These are phyloP conservation scores for Kuschelorhynchus macadamiae DNA, from an alignment of 2,888 invertebrate species.

Conservation along the genomic window DNA sequence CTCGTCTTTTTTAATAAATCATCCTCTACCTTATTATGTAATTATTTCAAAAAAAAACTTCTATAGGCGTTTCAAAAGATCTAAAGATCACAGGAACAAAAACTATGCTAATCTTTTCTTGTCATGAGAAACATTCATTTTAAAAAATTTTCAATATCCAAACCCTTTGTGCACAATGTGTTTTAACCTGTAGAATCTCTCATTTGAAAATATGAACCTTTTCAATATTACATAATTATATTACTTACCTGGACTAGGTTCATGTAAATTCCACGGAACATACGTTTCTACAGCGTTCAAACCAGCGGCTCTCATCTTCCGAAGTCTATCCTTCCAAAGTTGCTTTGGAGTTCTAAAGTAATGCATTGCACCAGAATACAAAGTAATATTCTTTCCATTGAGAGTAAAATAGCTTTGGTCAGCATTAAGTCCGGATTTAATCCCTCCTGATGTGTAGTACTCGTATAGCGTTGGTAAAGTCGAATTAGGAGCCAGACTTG, in stretches of 20 bases:
- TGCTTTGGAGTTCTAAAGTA: slow-evolving; percentile 86
- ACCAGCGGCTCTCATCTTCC: slow-evolving; percentile 85
- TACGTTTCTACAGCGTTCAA: slow-evolving; percentile 88
- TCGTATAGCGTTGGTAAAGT: slow-evolving; percentile 66
- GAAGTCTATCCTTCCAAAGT: slow-evolving; percentile 85
- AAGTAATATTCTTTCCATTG: slow-evolving; percentile 66
- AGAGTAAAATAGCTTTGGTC: slow-evolving; percentile 63
- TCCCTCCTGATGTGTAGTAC: slow-evolving; percentile 67
- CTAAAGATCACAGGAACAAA: too few relatives aligned
- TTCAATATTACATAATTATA: too few relatives aligned
- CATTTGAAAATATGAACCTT: too few relatives aligned
- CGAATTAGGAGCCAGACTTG: not conserved
- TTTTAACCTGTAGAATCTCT: too few relatives aligned
- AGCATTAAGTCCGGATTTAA: slow-evolving; percentile 59
- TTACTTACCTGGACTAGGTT: slow-evolving; percentile 74
- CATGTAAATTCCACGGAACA: slow-evolving; percentile 91
- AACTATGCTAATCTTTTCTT: too few relatives aligned
- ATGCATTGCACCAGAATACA: slow-evolving; percentile 77
- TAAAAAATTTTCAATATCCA: too few relatives aligned
- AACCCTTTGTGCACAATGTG: too few relatives aligned
- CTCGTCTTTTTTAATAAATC: too few relatives aligned
- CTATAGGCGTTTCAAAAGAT: too few relatives aligned
- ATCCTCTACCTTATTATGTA: too few relatives aligned
- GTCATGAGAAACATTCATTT: too few relatives aligned
- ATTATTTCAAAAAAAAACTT: too few relatives aligned